Evolutionary conservation across 2,888 invertebrate genomes (phyloP), one percentile per base, ranked within the genome.

Genomic region (Congeria kusceri): DNA sequence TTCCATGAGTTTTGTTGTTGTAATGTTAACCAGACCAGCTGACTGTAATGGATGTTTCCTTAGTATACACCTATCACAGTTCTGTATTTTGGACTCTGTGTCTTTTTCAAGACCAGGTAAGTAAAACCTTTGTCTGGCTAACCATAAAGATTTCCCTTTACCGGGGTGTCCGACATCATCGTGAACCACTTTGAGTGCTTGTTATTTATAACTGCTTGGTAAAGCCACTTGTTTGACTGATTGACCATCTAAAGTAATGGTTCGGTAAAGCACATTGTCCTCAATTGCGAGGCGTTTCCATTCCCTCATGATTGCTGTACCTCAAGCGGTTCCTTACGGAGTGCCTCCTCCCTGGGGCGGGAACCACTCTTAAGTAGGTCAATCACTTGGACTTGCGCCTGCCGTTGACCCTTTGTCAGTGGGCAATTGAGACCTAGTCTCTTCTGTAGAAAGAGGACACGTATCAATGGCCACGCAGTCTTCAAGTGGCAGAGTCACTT

Each of bases 281-380:
- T 66, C 15, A n/a, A 66, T 29, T 23, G 20, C 18, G 5, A 66
- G 25, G 25, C n/a, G n/a, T 25, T 44, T 32, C 56, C 56, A 49
- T 11, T 66, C 49, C 28, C 66, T 28, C 25, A 66, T n/a, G 28
- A 66, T 9, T 18, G 23, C 56, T 66, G 66, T 15, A 66, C 66
- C 28, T 11, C 66, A 20, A 28, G n/a, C 9, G 56, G 18, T 39
- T 66, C 66, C 25, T 56, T 47, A 18, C 20, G 28, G 28, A 65
- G 15, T 29, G 18, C 56, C 7, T 66, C 23, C 49, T 66, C 27
- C 2, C n/a, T 32, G 2, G 49, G 39, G 3, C n/a, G n/a, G 18
- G 27, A 56, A 27, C 28, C 23, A n/a, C 23, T 56, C 28, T 39
- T 28, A 3, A 53, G 23, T 5, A 66, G 56, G 46, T 66, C 9